Percentiles rank a stretch among this genome's conserved stretches.
Conservation (phyloP, 1,140 invertebrate genomes). For the Drosophila ercepeae region DNA sequence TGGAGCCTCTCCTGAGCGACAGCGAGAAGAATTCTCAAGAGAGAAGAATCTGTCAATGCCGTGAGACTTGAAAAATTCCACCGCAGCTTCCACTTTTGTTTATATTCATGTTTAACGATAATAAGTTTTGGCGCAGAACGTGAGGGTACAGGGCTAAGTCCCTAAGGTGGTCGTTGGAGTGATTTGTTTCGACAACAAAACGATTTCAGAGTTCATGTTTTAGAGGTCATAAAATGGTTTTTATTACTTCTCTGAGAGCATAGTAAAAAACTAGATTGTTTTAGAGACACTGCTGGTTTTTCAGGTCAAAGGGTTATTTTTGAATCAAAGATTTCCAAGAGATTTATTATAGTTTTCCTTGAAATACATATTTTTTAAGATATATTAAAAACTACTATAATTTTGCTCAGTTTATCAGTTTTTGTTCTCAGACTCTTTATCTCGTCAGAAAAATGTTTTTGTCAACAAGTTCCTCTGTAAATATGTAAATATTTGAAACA, state of each 20-base stretch:
- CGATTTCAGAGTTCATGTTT: background rate
- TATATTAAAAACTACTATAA: no score
- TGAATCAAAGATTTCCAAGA: background rate
- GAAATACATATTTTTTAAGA: no score
- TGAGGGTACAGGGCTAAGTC: slow-evolving; percentile 16
- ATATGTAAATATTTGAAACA: slow-evolving; percentile 5
- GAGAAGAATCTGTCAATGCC: slow-evolving; percentile 47
- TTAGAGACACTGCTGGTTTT: background rate
- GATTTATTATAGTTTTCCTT: background rate
- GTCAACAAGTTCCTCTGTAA: background rate
- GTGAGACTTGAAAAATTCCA: slow-evolving; percentile 52
- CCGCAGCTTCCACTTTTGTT: slow-evolving; percentile 61
- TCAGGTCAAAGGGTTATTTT: background rate
- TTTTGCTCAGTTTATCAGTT: background rate
- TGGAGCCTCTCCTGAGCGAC: background rate
- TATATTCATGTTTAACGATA: slow-evolving; percentile 59
- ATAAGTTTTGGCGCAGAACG: slow-evolving; percentile 31
- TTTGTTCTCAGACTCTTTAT: background rate
- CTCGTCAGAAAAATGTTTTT: background rate
- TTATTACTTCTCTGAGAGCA: background rate
- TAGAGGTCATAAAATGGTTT: background rate
- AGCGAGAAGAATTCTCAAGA: slow-evolving; percentile 2
- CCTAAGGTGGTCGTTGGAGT: background rate
- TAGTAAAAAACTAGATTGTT: background rate
- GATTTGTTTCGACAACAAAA: background rate